Evolutionary conservation across 1,140 invertebrate genomes (phyloP).

Genomic region (Chymomyza costata): DNA sequence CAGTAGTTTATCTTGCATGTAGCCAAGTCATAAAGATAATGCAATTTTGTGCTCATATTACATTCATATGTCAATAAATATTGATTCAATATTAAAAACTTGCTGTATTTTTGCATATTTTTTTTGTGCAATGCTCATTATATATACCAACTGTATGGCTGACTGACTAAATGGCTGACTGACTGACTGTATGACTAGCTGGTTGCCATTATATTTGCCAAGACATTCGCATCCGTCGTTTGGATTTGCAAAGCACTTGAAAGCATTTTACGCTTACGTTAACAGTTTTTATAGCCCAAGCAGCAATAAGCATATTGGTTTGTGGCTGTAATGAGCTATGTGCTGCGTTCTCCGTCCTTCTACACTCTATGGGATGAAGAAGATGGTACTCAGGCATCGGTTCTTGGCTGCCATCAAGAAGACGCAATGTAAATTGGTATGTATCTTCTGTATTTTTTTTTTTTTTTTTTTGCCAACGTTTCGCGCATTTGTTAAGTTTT

Average conservation of each 20-base stretch:
- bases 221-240: neutral
- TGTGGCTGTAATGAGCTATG: constrained; percentile 64
- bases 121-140: constrained; percentile 45
- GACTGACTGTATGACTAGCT: neutral
- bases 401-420: constrained; percentile 3
- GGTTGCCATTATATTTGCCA: constrained; percentile 28
- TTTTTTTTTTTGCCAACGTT: constrained; percentile 12
- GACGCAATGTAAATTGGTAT: constrained; percentile 48
- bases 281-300: constrained; percentile 65
- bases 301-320: constrained; percentile 71
- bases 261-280: constrained; percentile 72
- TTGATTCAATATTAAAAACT: too few relatives aligned
- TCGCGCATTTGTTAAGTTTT: constrained; percentile 65
- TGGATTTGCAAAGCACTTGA: constrained; percentile 68
- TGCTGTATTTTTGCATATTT: too few relatives aligned
- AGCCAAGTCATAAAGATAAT: too few relatives aligned
- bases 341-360: neutral
- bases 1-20: too few relatives aligned
- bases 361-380: too few relatives aligned
- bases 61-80: too few relatives aligned
- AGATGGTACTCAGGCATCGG: neutral
- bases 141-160: constrained; percentile 19
- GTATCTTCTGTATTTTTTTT: constrained; percentile 5
- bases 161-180: neutral
- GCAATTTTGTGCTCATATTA: too few relatives aligned